phyloP scores from a whole-genome alignment of 1,140 invertebrate species.

The Hyles euphorbiae region DNA sequence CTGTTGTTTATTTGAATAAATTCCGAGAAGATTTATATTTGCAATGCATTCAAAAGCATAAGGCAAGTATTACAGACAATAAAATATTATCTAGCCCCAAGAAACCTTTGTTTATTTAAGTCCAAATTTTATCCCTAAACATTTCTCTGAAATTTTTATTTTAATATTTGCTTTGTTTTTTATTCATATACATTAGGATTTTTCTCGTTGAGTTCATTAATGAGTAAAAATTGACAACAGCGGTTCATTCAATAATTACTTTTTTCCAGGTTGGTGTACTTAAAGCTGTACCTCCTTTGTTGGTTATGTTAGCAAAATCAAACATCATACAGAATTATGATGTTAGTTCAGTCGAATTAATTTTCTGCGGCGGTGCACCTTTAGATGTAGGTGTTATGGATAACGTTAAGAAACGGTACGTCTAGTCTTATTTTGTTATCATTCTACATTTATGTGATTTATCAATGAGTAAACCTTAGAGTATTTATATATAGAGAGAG shows the following conservation, averaged over 20 bases:
- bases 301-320: slow-evolving; percentile 47
- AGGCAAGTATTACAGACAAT: slow-evolving; percentile 30
- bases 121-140: too few species aligned
- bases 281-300: slow-evolving; percentile 44
- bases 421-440: slow-evolving; percentile 9
- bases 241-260: too few species aligned
- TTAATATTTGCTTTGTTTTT: too few species aligned
- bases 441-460: too few species aligned
- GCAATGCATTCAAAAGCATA: slow-evolving; percentile 58
- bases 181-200: too few species aligned
- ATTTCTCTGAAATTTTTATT: too few species aligned
- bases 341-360: slow-evolving; percentile 46
- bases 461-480: too few species aligned
- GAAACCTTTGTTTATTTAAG: too few species aligned
- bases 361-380: slow-evolving; percentile 52
- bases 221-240: too few species aligned
- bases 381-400: slow-evolving; percentile 37
- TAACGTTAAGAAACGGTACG: slow-evolving; percentile 32
- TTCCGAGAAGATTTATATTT: slow-evolving; percentile 53
- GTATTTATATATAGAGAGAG: too few species aligned
- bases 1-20: slow-evolving; percentile 39
- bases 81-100: too few species aligned
- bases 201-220: too few species aligned
- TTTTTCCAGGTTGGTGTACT: slow-evolving; percentile 44
- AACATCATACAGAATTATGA: slow-evolving; percentile 40